Conservation (phyloP, 2,888 invertebrate species). For the Drosophila borealis region DNA sequence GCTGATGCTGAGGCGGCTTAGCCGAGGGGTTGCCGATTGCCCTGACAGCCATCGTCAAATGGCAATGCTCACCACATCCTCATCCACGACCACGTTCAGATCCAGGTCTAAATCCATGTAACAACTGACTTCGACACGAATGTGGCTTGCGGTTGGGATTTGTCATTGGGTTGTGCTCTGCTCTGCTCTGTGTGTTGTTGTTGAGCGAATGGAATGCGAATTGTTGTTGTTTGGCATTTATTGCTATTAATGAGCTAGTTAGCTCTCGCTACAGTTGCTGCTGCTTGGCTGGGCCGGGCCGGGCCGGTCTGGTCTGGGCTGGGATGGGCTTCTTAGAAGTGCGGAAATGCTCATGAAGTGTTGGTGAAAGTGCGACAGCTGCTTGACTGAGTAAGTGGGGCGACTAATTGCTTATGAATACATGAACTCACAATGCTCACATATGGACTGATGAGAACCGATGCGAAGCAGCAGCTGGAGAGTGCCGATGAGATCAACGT, state of each 20-base stretch:
- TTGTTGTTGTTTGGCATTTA: constrained; percentile 57
- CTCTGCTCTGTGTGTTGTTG: constrained; percentile 1
- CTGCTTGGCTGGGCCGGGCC: background rate
- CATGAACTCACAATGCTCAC: constrained; percentile 17
- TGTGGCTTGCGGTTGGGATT: constrained; percentile 68
- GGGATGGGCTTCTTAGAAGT: constrained; percentile 58
- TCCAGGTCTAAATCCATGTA: constrained; percentile 41
- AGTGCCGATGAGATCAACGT: background rate
- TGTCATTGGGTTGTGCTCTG: constrained; percentile 43
- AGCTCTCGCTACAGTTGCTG: constrained; percentile 11
- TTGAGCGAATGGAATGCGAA: constrained; percentile 52
- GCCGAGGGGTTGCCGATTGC: constrained; percentile 38
- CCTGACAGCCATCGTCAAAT: constrained; percentile 41
- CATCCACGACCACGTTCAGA: constrained; percentile 16
- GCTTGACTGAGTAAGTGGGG: constrained; percentile 67
- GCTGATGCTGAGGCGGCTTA: constrained; percentile 24
- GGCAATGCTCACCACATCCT: constrained; percentile 33
- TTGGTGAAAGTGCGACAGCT: constrained; percentile 75
- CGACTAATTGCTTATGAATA: constrained; percentile 71
- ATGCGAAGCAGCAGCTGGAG: constrained; percentile 39
- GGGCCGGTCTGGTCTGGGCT: background rate
- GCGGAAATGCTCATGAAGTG: constrained; percentile 53
- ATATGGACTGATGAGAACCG: constrained; percentile 10
- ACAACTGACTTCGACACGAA: constrained; percentile 64
- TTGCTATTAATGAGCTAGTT: constrained; percentile 68